Base-by-base conservation (phyloP, 1,140 invertebrate species). In the Drosophila tani region DNA sequence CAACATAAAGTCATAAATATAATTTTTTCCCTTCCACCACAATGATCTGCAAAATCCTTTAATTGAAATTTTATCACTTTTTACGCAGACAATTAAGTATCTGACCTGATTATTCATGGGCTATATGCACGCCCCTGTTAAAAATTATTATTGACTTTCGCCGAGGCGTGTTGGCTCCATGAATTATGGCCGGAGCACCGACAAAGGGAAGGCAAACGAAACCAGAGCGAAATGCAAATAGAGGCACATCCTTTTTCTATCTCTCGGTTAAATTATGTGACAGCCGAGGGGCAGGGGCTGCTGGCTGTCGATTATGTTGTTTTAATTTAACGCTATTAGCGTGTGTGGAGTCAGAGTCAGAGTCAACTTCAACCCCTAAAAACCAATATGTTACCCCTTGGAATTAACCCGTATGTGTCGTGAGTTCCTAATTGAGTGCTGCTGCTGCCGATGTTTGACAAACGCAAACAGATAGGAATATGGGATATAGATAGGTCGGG, bases 241-340 rank as follows among this genome's bases (percentile, higher is more conserved):
- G 50, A 85, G 79, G 83, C 14, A 73, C 66, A 79, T 64, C 78
- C 81, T 78, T 79, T 75, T 53, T 64, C 47, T 71, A 59, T 77
- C 57, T 79, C 32, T 75, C 49, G 49, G 75, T 64, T 73, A 79
- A 86, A 73, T 74, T 88, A 79, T 87, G 84, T 84, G 85, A 84
- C 85, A 90, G 35, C 19, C 14, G 6, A 17, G 5, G 38, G 46
- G 66, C 32, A 57, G 73, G 73, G 74, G 74, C 80, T 78, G 43
- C 62, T 70, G 51, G 65, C 64, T 83, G 84, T 84, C 86, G 84
- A 84, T 90, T 88, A 88, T 91, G 84, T 91, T 91, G 88, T 91
- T 91, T 91, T 91, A 91, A 91, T 91, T 91, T 91, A 91, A 91
- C 88, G 81, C 88, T 82, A 91, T 91, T 91, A 91, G 88, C 74